Base-by-base conservation (phyloP, 1,140 invertebrate genomes). In the Drosophila orosa region DNA sequence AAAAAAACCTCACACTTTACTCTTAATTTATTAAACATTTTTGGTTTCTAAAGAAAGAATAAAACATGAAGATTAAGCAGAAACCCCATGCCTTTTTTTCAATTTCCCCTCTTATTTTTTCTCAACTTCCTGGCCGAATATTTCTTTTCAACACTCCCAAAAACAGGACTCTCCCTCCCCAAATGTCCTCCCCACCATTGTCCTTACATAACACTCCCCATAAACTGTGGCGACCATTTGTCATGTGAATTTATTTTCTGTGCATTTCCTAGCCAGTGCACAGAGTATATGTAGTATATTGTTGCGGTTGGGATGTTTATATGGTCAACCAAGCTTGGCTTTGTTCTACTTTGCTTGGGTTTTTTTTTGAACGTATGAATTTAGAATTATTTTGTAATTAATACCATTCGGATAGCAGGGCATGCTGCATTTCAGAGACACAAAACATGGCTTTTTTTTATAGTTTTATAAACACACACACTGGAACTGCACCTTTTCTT, bases 401-500 rank as follows among this genome's bases (percentile, higher is more conserved):
- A 75, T 87, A 89, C 83, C 83, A 87, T 79, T 87, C 79, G 67
- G 56, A 60, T 56, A 83, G 81, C 84, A 87, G 87, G 72, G 72
- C 67, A 87, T 79, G 79, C 60, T 87, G 84, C 83, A 54, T 61
- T 77, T 89, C 84, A 73, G 48, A 72, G 31, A 69, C 47, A 89
- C 84, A 77, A 58, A 87, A 89, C 83, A 87, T 87, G 35, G 44
- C 25, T 54, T 25, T 48, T 35, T 35, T 52, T 40, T 55, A 42
- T 48, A 27, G 15, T 29, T 17, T 48, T 17, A 48, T 1, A 17
- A 48, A 48, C 45, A 29, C 47, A 50, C 47, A 19, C 45, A 48
- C 45, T 29, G 8, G 25, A 39, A 37, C 60, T 74, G 76, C 90
- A 91, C 90, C 90, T 91, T 91, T 91, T 91, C 84, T 90, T 91